phyloP scores from a whole-genome alignment of 2,113 vertebrate genomes.

The Typhlomys cinereus region DNA sequence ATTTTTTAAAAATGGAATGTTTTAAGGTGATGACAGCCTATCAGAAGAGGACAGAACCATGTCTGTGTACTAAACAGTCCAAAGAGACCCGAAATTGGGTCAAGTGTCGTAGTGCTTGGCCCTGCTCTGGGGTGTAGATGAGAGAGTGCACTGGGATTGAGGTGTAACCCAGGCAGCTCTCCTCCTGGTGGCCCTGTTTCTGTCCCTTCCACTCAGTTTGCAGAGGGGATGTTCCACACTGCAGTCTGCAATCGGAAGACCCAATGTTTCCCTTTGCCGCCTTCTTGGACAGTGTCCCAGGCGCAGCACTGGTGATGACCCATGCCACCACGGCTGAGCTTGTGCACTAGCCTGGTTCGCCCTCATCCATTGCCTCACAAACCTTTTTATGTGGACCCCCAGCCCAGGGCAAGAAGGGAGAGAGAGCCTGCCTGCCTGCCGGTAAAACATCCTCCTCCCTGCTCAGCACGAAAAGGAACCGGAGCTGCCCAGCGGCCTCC shows the following conservation, averaged over 20 bases:
- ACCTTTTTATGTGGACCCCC: not conserved
- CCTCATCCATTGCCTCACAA: conserved; percentile 2
- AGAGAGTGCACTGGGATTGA: not conserved
- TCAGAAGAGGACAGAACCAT: conserved; percentile 39
- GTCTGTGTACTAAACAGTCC: conserved; percentile 31
- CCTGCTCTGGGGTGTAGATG: fast-evolving
- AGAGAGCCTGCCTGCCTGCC: conserved; percentile 65
- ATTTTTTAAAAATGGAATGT: conserved; percentile 1
- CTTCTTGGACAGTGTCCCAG: not conserved
- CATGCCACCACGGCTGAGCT: not conserved
- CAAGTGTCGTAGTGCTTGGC: not conserved
- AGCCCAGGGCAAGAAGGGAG: conserved; percentile 42
- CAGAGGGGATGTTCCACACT: not conserved
- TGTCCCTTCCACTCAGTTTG: not conserved
- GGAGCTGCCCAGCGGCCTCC: conserved; percentile 76
- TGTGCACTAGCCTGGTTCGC: not conserved
- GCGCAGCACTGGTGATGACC: not conserved
- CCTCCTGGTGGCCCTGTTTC: not conserved
- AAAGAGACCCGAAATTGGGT: conserved; percentile 32
- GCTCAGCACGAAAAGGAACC: conserved; percentile 13
- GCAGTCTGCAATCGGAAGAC: not conserved
- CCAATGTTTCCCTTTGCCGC: not conserved
- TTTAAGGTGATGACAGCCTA: conserved; percentile 32
- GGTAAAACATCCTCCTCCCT: conserved; percentile 68
- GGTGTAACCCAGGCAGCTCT: not conserved